Evolutionary conservation across 2,113 vertebrate species (phyloP).

Genomic region (Apaloderma vittatum): DNA sequence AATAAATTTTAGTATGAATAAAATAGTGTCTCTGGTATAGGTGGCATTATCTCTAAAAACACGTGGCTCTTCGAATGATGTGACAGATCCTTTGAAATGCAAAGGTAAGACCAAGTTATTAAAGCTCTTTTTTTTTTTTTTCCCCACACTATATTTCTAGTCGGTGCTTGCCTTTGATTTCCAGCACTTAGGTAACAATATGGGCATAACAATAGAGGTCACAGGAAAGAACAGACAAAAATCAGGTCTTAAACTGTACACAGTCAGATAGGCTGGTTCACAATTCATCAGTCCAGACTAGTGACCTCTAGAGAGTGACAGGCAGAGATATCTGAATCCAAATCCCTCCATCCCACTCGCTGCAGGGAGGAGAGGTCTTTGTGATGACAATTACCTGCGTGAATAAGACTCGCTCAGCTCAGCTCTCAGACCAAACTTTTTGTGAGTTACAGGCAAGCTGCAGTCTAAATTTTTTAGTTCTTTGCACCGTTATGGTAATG

Average conservation of each 20-base stretch:
- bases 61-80: background rate
- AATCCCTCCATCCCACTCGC: background rate
- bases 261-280: background rate
- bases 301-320: background rate
- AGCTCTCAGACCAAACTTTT: background rate
- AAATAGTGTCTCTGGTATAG: background rate
- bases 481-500: background rate
- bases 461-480: background rate
- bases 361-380: background rate
- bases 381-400: background rate
- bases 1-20: background rate
- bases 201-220: background rate
- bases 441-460: background rate
- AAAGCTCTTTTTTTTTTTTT: background rate
- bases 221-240: background rate
- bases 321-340: background rate
- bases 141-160: background rate
- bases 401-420: background rate
- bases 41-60: background rate
- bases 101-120: slow-evolving; percentile 22
- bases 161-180: background rate
- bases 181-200: background rate
- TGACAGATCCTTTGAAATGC: slow-evolving; percentile 47
- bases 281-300: background rate
- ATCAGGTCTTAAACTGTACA: background rate